Conservation (phyloP, 2,113 vertebrate genomes). For the Phylloscopus whistleri region DNA sequence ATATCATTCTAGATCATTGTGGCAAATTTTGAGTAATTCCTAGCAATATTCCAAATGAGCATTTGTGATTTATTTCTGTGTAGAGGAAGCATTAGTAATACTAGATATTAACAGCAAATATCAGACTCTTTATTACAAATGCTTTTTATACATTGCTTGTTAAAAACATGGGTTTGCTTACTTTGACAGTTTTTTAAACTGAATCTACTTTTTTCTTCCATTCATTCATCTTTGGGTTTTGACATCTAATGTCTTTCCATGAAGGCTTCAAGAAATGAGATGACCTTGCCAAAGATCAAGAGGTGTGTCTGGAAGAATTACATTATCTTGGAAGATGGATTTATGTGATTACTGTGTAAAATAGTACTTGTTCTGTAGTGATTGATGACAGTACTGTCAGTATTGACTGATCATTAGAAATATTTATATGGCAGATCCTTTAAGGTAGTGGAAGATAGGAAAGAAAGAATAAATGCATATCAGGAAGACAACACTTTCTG, state of each 20-base stretch:
- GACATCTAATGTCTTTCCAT: constrained; percentile 14
- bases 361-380: constrained; percentile 68
- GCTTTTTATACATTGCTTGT: background rate
- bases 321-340: constrained; percentile 63
- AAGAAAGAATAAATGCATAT: constrained; percentile 44
- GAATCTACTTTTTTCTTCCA: constrained; percentile 1
- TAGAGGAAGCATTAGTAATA: background rate
- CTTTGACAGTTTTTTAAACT: background rate
- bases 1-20: background rate
- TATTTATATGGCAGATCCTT: constrained; percentile 70
- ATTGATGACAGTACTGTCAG: constrained; percentile 63
- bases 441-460: constrained; percentile 38
- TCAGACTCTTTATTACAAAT: background rate
- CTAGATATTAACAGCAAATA: background rate
- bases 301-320: constrained; percentile 71
- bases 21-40: background rate
- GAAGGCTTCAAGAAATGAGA: constrained; percentile 32
- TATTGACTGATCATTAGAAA: constrained; percentile 75
- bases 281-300: constrained; percentile 72
- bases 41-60: background rate
- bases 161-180: background rate
- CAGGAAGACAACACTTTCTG: background rate
- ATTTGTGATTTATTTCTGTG: constrained; percentile 6
- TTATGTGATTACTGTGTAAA: constrained; percentile 71
- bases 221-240: constrained; percentile 49